Evolutionary conservation across 1,140 invertebrate species (phyloP), one percentile per base, ranked within the genome.

Genomic region (Bombus vancouverensis): DNA sequence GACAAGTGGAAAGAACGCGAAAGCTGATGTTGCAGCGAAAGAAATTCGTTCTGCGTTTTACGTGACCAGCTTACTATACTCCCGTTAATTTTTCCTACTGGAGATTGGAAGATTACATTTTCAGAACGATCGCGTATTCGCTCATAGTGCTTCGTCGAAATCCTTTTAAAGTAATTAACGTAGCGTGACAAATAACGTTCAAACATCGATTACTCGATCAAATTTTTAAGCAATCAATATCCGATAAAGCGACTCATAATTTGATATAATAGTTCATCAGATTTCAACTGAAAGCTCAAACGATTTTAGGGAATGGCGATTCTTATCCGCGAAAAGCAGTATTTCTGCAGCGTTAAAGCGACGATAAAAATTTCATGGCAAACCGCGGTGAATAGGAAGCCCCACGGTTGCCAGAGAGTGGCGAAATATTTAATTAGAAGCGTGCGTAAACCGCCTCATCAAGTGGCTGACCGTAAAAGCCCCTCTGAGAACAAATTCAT

Each of bases 361-460:
- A 18, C 34, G 18, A 32, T 68, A 57, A 77, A 57, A 77, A 10
- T 77, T 77, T 83, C 28, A 77, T 34, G 22, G 44, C 0, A 2
- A 4, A 13, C 57, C 9, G 22, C 10, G 34, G 25, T 10, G 81
- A 18, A 66, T 25, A 34, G 32, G 59, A 34, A 34, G 32, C 70
- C 47, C 18, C 32, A 15, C 4, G 53, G 18, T 8, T 18, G 1
- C 12, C 10, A n/a, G n/a, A 66, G 5, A 25, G 37, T 28, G 32
- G 6, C 53, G 18, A 73, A 80, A n/a, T 66, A 73, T 73, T 81
- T 85, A 81, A 81, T 81, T 81, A 66, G 42, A 39, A 47, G 42
- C 70, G 12, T 62, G 32, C 57, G 34, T 72, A 80, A 65, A 81
- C 70, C 53, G n/a, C 34, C 39, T 53, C 42, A 13, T 37, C 42